Evolutionary conservation across 2,888 invertebrate genomes (phyloP).

Genomic region (Noctuana brunneofusca): DNA sequence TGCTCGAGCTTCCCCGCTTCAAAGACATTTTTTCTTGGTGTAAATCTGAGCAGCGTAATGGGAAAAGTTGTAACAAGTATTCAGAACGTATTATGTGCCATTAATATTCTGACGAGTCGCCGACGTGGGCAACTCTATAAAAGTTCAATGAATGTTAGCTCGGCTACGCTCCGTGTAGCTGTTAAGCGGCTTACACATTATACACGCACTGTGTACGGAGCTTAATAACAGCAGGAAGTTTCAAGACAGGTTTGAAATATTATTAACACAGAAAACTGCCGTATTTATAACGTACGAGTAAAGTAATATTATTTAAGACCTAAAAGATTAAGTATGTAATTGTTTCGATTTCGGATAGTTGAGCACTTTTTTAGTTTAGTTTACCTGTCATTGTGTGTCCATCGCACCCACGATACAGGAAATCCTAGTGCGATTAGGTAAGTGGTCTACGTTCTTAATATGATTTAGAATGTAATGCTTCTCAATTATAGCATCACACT

Average conservation of each 20-base stretch:
- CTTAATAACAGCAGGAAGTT: slow-evolving; percentile 1
- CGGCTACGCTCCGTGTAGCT: slow-evolving; percentile 23
- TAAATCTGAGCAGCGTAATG: slow-evolving; percentile 75
- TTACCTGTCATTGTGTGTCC: too few species aligned
- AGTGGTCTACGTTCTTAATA: too few species aligned
- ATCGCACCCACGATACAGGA: too few species aligned
- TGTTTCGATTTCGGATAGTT: too few species aligned
- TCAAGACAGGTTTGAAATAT: neutral
- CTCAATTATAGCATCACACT: neutral
- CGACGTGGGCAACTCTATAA: slow-evolving; percentile 65
- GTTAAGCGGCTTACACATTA: slow-evolving; percentile 20
- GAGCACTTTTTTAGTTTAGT: too few species aligned
- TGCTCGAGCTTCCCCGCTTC: slow-evolving; percentile 55
- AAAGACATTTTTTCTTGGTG: slow-evolving; percentile 68
- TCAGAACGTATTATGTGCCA: slow-evolving; percentile 76
- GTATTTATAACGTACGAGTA: neutral
- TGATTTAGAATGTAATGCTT: too few species aligned
- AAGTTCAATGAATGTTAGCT: slow-evolving; percentile 66
- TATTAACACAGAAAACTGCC: neutral
- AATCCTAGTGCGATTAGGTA: too few species aligned
- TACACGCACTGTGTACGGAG: neutral
- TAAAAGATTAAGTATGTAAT: too few species aligned
- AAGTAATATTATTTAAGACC: neutral
- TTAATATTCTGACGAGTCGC: slow-evolving; percentile 77
- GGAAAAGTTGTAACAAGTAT: slow-evolving; percentile 82